Conservation (phyloP, 2,797 vertebrate genomes). For the Anguilla megastoma region DNA sequence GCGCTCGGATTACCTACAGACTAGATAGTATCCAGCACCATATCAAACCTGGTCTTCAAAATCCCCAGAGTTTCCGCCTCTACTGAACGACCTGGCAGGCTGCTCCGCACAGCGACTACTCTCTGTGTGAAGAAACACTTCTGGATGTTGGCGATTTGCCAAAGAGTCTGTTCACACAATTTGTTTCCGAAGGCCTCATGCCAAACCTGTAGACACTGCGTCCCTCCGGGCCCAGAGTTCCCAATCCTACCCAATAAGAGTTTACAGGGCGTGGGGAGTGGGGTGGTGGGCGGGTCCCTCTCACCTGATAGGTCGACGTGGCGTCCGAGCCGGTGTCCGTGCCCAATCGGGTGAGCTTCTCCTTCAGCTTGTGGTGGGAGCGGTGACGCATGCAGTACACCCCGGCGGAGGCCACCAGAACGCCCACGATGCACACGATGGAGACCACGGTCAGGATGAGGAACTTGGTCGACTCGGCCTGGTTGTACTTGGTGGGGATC, state of each 20-base stretch:
- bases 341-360: conserved; percentile 86
- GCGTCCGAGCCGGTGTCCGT: conserved; percentile 74
- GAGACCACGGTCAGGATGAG: conserved; percentile 87
- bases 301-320: conserved; percentile 91
- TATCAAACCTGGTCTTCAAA: too few species aligned
- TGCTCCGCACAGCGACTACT: too few species aligned
- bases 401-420: conserved; percentile 83
- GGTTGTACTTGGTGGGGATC: conserved; percentile 79
- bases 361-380: conserved; percentile 85
- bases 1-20: too few species aligned
- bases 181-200: too few species aligned
- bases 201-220: background rate
- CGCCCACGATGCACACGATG: conserved; percentile 82
- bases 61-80: too few species aligned
- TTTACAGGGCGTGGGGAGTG: background rate
- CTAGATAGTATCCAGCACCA: too few species aligned
- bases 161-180: too few species aligned
- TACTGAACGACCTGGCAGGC: too few species aligned
- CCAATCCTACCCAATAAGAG: background rate
- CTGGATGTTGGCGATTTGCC: too few species aligned
- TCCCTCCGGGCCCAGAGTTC: background rate
- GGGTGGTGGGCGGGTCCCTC: conserved; percentile 20
- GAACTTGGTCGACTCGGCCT: conserved; percentile 89
- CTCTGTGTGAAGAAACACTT: too few species aligned
- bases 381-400: conserved; percentile 88